Evolutionary conservation across 2,113 vertebrate genomes (phyloP), one percentile per base, ranked within the genome.

Genomic region (Gadus chalcogrammus): DNA sequence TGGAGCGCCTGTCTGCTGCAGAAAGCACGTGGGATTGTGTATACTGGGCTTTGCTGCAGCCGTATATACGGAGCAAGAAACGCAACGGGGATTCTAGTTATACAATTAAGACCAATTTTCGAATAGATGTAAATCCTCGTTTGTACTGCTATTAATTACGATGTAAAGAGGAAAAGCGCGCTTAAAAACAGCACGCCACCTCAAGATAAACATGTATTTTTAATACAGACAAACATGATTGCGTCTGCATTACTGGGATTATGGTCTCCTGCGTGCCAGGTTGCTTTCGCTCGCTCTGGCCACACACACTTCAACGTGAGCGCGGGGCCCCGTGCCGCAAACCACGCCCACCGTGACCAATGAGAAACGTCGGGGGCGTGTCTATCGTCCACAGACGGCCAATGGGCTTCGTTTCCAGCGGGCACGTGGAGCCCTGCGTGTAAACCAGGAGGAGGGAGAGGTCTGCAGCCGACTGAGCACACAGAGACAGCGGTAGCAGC

Each of bases 351-450:
- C 2, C 0, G 0, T 59, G 15, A 8, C 88, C 88, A 89, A 88
- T 90, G 22, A 35, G 78, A 1, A 73, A n/a, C 2, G 1, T 9
- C 1, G 0, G 24, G 71, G 61, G 55, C 17, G 11, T 8, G 16
- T 0, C 1, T 7, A 15, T 85, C 0, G 0, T 7, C 0, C 15
- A 0, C 0, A 0, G 0, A 0, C 6, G 71, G 28, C 89, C 91
- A 92, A 91, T 92, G 73, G 71, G 1, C 0, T 53, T 0, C 3
- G 16, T 1, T 53, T 31, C 71, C 67, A 60, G 31, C 48, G 0
- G 13, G 72, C 90, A 92, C 90, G 88, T 92, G 91, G 85, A 77
- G 48, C 42, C 71, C 52, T 89, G 86, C 88, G 89, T 90, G 91
- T 91, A 80, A 64, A 77, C 82, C 77, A 48, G 5, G 5, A 35